These are phyloP conservation scores for Ormia ochracea DNA, from an alignment of 2,888 invertebrate genomes.

Conservation along the genomic window DNA sequence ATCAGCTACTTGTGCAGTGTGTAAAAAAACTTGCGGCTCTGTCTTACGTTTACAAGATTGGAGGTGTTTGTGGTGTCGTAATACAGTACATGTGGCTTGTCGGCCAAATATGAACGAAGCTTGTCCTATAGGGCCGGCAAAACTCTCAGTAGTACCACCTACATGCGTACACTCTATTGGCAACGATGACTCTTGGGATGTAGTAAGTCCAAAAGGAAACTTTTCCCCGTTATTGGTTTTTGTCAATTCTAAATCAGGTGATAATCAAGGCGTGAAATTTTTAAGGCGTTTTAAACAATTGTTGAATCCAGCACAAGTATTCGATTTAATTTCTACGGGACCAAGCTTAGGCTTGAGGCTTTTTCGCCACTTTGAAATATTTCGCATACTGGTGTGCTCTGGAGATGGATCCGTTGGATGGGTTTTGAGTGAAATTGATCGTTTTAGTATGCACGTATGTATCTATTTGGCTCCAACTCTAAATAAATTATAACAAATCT, in stretches of 20 bases:
- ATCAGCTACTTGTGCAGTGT: slow-evolving; percentile 92
- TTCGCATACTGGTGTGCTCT: slow-evolving; percentile 96
- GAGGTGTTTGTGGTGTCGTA: slow-evolving; percentile 97
- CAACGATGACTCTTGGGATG: slow-evolving; percentile 94
- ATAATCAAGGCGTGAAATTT: slow-evolving; percentile 98
- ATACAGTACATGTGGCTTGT: slow-evolving; percentile 94
- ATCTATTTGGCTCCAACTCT: neutral
- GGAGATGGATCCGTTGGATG: slow-evolving; percentile 98
- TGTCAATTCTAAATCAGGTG: slow-evolving; percentile 98
- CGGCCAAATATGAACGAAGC: slow-evolving; percentile 85
- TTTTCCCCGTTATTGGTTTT: slow-evolving; percentile 91
- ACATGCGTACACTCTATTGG: slow-evolving; percentile 93
- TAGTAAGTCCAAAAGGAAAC: slow-evolving; percentile 82
- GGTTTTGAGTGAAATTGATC: slow-evolving; percentile 97
- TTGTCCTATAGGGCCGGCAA: slow-evolving; percentile 92
- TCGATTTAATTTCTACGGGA: slow-evolving; percentile 93
- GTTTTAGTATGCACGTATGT: slow-evolving; percentile 95
- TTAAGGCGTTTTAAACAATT: slow-evolving; percentile 95
- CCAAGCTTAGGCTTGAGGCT: slow-evolving; percentile 90
- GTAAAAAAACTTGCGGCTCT: slow-evolving; percentile 97
- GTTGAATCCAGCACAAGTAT: slow-evolving; percentile 97
- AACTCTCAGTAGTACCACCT: slow-evolving; percentile 95
- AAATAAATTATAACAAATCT: neutral
- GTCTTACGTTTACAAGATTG: slow-evolving; percentile 96
- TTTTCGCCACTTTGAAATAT: slow-evolving; percentile 96